Evolutionary conservation across 1,140 invertebrate genomes (phyloP), one percentile per base, ranked within the genome.

Genomic region (Musca vetustissima): DNA sequence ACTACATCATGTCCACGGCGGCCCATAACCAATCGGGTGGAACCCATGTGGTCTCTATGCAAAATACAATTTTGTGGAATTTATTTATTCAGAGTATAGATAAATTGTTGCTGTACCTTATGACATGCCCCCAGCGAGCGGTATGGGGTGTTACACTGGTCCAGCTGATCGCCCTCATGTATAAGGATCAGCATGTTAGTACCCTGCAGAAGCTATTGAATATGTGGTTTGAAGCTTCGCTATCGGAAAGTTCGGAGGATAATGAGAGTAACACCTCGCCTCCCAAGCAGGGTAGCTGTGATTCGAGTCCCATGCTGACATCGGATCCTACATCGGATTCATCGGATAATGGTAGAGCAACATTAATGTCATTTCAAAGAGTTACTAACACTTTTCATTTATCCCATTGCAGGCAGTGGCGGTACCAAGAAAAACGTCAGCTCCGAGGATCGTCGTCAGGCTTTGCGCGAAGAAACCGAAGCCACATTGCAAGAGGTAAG

Each of bases 191-290:
- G 81, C 89, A 91, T 76, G 88, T 90, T 0, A 86, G 86, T 24
- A 89, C 87, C 0, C 78, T 92, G 67, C 88, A 91, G 73, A 91
- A 91, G 77, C 82, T 91, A 2, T 81, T 92, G 0, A 89, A 89
- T 74, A 70, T 88, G 15, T 91, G 89, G 89, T 85, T 91, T 36
- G 90, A 91, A 77, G 84, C 88, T 15, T 89, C 89, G 7, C 73
- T 89, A 2, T 90, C 89, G 43, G 90, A 92, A 71, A 91, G 89
- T 75, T 91, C 89, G 1, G 90, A 91, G 75, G 90, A 92, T 71
- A 91, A 92, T 76, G 90, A 92, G 76, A 91, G 90, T 73, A 92
- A 92, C 73, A 91, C 90, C 0, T 89, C 89, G 24, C 89, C 89
- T 4, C 88, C 86, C 9, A 85, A 88, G 69, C 84, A 89, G 84